phyloP scores from a whole-genome alignment of 2,888 invertebrate species.

The Desoria tigrina region DNA sequence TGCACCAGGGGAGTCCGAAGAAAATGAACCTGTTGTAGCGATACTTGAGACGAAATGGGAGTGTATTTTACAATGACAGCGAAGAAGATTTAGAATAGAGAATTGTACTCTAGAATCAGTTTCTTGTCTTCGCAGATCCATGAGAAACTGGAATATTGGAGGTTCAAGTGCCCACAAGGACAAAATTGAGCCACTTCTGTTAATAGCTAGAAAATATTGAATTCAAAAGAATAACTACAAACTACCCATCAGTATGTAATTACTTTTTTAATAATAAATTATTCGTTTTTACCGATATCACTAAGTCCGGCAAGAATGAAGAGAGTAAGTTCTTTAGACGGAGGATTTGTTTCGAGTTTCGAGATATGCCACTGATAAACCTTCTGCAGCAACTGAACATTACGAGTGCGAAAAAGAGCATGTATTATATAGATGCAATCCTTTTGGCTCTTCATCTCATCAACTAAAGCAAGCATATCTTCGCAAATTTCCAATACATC shows the following conservation, averaged over 20 bases:
- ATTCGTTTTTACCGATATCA: slow-evolving; percentile 41
- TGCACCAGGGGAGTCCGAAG: slow-evolving; percentile 44
- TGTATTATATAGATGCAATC: slow-evolving; percentile 32
- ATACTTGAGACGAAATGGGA: slow-evolving; percentile 51
- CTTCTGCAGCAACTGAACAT: slow-evolving; percentile 44
- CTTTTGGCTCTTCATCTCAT: slow-evolving; percentile 35
- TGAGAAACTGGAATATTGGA: slow-evolving; percentile 43
- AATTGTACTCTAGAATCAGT: slow-evolving; percentile 22
- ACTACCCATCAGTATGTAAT: not conserved
- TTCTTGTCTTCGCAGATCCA: slow-evolving; percentile 24
- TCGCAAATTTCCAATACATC: slow-evolving; percentile 41
- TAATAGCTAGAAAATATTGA: slow-evolving; percentile 46
- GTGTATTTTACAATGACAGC: slow-evolving; percentile 46
- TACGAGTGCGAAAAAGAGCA: slow-evolving; percentile 42
- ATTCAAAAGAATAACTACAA: too few species aligned
- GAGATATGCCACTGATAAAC: slow-evolving; percentile 44
- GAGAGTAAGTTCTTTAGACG: not conserved
- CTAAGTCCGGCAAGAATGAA: slow-evolving; percentile 38
- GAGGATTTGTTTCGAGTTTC: slow-evolving; percentile 21
- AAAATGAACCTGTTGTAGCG: slow-evolving; percentile 41
- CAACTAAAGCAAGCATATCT: slow-evolving; percentile 28
- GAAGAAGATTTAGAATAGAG: slow-evolving; percentile 39
- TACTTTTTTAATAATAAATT: slow-evolving; percentile 22
- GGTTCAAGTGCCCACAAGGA: slow-evolving; percentile 48
- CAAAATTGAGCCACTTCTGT: slow-evolving; percentile 47